phyloP scores from a whole-genome alignment of 2,113 vertebrate genomes.

The Centrocercus urophasianus region DNA sequence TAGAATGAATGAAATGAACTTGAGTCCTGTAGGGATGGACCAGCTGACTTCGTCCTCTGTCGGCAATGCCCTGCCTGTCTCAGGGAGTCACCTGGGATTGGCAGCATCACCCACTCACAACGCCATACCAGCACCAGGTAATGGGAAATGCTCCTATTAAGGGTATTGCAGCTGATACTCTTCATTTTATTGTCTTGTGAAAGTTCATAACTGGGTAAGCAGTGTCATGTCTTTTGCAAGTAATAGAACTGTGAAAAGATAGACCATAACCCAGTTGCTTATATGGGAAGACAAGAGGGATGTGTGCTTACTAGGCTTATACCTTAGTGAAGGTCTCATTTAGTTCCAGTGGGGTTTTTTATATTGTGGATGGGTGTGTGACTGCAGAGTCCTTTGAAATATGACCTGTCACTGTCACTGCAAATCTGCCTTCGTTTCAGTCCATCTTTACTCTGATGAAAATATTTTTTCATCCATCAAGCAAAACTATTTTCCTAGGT shows the following conservation, averaged over 20 bases:
- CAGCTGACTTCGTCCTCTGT: conserved; percentile 93
- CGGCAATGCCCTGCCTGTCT: conserved; percentile 83
- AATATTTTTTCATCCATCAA: background rate
- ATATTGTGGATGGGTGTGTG: background rate
- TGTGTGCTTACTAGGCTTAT: background rate
- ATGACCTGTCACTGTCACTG: background rate
- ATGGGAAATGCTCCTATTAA: conserved; percentile 27
- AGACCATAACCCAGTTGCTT: background rate
- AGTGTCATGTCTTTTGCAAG: background rate
- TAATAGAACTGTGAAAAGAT: background rate
- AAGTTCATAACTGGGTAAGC: background rate
- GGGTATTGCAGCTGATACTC: background rate
- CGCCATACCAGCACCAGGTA: conserved; percentile 90
- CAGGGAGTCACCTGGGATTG: conserved; percentile 89
- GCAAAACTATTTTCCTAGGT: background rate
- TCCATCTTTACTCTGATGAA: background rate
- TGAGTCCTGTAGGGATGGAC: conserved; percentile 98
- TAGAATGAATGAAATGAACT: conserved; percentile 98
- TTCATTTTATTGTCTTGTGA: background rate
- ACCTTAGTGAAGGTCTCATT: background rate
- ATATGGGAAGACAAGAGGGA: background rate
- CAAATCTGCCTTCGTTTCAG: background rate
- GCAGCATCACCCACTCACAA: conserved; percentile 93
- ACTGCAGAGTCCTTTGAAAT: background rate
- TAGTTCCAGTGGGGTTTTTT: background rate